These are phyloP conservation scores for Neodon shergylaensis DNA, from an alignment of 2,113 vertebrate species.

Conservation along the genomic window DNA sequence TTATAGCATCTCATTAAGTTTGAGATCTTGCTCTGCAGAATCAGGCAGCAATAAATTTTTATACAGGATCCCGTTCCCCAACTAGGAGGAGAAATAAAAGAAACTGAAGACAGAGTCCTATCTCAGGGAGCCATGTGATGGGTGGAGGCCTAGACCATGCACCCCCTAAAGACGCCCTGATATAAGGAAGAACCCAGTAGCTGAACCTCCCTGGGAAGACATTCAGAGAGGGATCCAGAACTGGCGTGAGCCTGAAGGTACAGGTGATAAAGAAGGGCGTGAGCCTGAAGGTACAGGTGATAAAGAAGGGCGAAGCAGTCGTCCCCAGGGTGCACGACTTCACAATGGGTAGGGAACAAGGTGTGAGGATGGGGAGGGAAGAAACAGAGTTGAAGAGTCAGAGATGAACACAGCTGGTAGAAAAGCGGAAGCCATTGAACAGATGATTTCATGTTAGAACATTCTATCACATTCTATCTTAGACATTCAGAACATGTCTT, in stretches of 20 bases:
- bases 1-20: not conserved
- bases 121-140: not conserved
- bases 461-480: not conserved
- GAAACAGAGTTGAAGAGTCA: not conserved
- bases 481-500: not conserved
- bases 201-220: not conserved
- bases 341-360: not conserved
- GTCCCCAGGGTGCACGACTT: not conserved
- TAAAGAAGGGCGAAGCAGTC: not conserved
- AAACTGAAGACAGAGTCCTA: not conserved
- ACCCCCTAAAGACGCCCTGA: no score
- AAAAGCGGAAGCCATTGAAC: not conserved
- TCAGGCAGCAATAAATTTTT: not conserved
- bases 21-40: not conserved
- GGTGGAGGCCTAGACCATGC: not conserved
- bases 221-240: not conserved
- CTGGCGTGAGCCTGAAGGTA: not conserved
- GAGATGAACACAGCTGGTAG: no score
- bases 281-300: not conserved
- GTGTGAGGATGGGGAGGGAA: not conserved
- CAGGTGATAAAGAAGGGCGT: not conserved
- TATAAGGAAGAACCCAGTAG: not conserved
- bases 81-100: not conserved
- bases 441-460: not conserved
- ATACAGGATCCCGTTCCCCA: not conserved